Evolutionary conservation across 2,888 invertebrate species (phyloP), one percentile per base, ranked within the genome.

Genomic region (Dryomyza anilis): DNA sequence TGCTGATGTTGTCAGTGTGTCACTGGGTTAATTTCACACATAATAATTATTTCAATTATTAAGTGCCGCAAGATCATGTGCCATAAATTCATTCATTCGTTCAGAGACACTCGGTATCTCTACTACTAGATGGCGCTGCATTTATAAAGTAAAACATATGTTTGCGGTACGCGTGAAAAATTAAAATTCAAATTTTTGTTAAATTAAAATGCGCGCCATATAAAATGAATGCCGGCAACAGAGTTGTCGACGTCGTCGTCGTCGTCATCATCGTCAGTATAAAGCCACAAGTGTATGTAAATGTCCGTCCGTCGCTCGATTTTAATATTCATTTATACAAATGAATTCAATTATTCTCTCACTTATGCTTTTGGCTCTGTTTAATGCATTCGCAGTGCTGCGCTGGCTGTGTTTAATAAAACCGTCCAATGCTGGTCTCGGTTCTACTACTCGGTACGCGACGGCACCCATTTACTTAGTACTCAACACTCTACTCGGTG

Each of bases 321-420:
- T 79, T 77, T 77, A 77, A 74, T 78, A 78, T 78, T 78, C 80
- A 78, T 78, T 78, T 80, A 78, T 78, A 78, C 78, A 78, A 80
- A 78, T 80, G 79, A 80, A 78, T 78, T 78, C 80, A 80, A 77
- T 79, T 76, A 78, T 77, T 76, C 78, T 77, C 74, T 43, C 73
- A 61, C 29, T 43, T 27, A 52, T 53, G 52, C 59, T 25, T 67
- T n/a, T 33, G 7, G 70, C 64, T 73, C 73, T 70, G 73, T 73
- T 68, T 25, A 14, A 5, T 16, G 45, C 53, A n/a, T 45, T 25
- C 29, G 21, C 21, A 45, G 45, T 61, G 14, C 25, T 30, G 36
- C 27, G 27, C 23, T 53, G 43, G 45, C 53, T 33, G 5, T 29
- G 61, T 53, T 52, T 43, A 25, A 53, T 43, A 19, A 19, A n/a